Base-by-base conservation (phyloP, 2,888 invertebrate genomes). In the Stegana nigrithorax region DNA sequence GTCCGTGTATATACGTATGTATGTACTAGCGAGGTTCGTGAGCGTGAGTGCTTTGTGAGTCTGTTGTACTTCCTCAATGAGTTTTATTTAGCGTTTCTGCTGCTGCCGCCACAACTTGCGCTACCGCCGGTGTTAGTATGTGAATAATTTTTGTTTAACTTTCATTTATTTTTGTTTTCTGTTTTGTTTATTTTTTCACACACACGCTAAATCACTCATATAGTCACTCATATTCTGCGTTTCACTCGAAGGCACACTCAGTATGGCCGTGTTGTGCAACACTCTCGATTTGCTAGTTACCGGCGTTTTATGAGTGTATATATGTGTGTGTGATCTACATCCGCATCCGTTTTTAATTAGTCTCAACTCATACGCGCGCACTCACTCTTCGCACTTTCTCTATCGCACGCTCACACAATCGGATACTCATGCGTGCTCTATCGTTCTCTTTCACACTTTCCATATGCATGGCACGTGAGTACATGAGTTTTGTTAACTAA, bases 81-180 rank as follows among this genome's bases (percentile, higher is more conserved):
- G 62, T 63, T n/a, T n/a, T 26, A 21, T 36, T 65, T 59, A 64
- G 44, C 32, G 51, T 53, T 51, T 50, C 50, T 65, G 60, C 60
- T 67, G 67, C 67, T n/a, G 67, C 63, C 67, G 63, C 67, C 60
- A 57, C 67, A 67, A 62, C 63, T 45, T 59, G 56, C 29, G 44
- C 19, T 61, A 29, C 60, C 21, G 7, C 50, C 60, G 64, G 66
- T 70, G 69, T 68, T 72, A 61, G 51, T 66, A 62, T 66, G 67
- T 65, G 63, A 66, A 60, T 36, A 17, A 12, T 25, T 21, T 55
- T 14, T 55, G 57, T 25, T 39, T 39, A 39, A 39, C 39, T 39
- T 17, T 39, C 39, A 39, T 59, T 21, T 39, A 23, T 63, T 56
- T 53, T 57, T 45, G 57, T 17, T 44, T 56, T 45, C 57, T 14